Evolutionary conservation across 2,797 vertebrate species (phyloP).

Genomic region (Phrynocephalus forsythii): DNA sequence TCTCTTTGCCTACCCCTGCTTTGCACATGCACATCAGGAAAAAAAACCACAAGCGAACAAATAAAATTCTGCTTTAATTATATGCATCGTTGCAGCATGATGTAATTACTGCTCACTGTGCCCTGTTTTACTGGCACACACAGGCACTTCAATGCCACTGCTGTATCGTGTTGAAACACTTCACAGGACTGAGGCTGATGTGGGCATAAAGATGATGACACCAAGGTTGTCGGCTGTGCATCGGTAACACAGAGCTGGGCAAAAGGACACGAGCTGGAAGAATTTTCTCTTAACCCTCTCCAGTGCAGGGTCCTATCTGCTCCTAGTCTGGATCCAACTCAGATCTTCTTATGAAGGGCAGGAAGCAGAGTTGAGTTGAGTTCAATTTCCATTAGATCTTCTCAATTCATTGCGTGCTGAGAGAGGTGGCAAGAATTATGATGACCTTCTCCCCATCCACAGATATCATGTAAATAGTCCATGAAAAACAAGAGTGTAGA

Average conservation of each 20-base stretch:
- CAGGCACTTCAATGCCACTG: not conserved
- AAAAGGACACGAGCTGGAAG: not conserved
- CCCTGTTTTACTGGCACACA: not conserved
- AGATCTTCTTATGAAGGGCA: too few relatives aligned
- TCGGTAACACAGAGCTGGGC: not conserved
- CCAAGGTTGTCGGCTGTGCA: not conserved
- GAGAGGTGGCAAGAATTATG: not conserved
- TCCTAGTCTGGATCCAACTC: too few relatives aligned
- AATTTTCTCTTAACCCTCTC: not conserved
- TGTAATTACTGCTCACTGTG: not conserved
- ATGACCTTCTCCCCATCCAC: not conserved
- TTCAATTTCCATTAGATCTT: too few relatives aligned
- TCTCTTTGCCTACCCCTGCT: not conserved
- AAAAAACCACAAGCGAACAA: not conserved
- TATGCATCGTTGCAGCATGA: not conserved
- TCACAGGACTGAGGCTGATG: not conserved
- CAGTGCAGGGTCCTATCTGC: not conserved
- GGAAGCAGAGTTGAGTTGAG: too few relatives aligned
- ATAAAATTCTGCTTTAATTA: too few relatives aligned
- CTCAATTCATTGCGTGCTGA: too few relatives aligned
- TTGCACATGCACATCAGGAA: not conserved
- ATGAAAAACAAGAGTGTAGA: not conserved
- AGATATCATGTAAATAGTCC: not conserved
- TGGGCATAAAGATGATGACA: not conserved
- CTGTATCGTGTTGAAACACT: not conserved